phyloP scores from a whole-genome alignment of 2,797 vertebrate species.

The Cheirogaleus major region DNA sequence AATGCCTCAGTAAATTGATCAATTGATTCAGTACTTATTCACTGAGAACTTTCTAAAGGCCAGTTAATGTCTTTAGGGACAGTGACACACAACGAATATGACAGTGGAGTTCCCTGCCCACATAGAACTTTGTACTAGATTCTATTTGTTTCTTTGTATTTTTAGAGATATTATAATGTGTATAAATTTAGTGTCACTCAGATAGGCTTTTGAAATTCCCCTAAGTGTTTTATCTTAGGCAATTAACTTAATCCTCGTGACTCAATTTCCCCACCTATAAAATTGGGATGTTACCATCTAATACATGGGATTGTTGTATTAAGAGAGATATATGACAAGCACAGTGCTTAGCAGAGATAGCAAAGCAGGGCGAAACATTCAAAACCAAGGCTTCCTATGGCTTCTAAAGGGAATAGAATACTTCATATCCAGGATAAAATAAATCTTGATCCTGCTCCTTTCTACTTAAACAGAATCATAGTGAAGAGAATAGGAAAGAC shows the following conservation, averaged over 20 bases:
- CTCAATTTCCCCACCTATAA: neutral
- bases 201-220: neutral
- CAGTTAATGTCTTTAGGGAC: neutral
- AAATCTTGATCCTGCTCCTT: neutral
- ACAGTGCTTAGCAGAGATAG: neutral
- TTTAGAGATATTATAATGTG: neutral
- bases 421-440: neutral
- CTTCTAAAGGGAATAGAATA: neutral
- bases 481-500: neutral
- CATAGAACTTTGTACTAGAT: neutral
- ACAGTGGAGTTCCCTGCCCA: neutral
- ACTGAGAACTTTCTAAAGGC: neutral
- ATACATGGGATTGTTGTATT: neutral
- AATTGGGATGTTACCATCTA: neutral
- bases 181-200: neutral
- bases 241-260: neutral
- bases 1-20: neutral
- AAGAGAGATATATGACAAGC: neutral
- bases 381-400: neutral
- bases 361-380: neutral
- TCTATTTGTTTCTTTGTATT: neutral
- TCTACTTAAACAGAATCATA: neutral
- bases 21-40: neutral
- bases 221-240: neutral
- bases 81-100: neutral